Conservation (phyloP, 2,888 invertebrate species). For the Pachliopta kotzebuea region DNA sequence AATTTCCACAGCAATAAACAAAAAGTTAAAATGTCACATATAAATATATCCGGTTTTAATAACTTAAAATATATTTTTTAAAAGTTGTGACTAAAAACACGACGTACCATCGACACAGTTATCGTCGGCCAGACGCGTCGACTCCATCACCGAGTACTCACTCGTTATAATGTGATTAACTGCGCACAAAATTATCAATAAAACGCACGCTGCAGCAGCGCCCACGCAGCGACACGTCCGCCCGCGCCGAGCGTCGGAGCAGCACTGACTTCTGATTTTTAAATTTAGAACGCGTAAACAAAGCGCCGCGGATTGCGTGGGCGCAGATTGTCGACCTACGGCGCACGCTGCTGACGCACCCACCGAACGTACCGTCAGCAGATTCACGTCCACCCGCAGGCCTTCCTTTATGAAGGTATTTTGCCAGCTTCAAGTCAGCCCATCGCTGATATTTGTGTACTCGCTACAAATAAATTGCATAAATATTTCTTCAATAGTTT, state of each 20-base stretch:
- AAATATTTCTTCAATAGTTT: too few species aligned
- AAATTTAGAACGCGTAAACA: conserved; percentile 53
- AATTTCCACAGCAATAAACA: too few species aligned
- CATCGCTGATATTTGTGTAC: too few species aligned
- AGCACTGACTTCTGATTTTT: conserved; percentile 46
- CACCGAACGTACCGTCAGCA: too few species aligned
- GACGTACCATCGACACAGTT: conserved; percentile 42
- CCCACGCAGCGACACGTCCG: conserved; percentile 40
- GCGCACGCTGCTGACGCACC: not conserved
- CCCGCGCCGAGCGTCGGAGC: conserved; percentile 46
- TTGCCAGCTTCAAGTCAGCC: too few species aligned
- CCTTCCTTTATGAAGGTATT: too few species aligned
- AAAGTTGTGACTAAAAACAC: too few species aligned
- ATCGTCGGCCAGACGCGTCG: conserved; percentile 49
- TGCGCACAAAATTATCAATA: conserved; percentile 14
- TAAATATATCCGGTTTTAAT: too few species aligned
- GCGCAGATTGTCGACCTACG: conserved; percentile 33
- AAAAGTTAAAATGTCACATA: too few species aligned
- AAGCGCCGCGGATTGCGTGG: conserved; percentile 37
- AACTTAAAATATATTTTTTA: too few species aligned
- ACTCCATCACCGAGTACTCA: conserved; percentile 46
- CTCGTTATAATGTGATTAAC: conserved; percentile 30
- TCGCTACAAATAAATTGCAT: too few species aligned
- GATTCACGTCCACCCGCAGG: too few species aligned
- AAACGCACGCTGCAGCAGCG: conserved; percentile 14